A percentile compares a stretch with the other conserved stretches of the same genome.
phyloP scores from a whole-genome alignment of 2,888 invertebrate species.

The Amaurobius ferox region DNA sequence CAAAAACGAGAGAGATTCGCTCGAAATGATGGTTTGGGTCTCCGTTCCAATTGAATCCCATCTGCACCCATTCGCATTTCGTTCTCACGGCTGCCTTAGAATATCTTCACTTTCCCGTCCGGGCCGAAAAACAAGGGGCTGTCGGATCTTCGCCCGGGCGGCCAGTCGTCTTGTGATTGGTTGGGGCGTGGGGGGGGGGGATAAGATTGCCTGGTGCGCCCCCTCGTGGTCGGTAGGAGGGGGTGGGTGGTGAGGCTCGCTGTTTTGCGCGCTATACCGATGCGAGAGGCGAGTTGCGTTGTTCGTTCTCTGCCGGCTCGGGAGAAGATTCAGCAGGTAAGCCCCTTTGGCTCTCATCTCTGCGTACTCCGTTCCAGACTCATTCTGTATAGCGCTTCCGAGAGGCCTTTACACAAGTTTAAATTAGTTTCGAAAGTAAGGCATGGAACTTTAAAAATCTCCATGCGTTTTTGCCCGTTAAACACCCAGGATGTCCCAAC shows the following conservation, averaged over 20 bases:
- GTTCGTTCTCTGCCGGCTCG: slow-evolving; percentile 4
- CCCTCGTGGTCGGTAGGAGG: not conserved
- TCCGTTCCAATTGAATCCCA: too few species aligned
- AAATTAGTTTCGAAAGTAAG: too few species aligned
- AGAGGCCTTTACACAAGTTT: too few species aligned
- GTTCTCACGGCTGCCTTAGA: slow-evolving; percentile 6
- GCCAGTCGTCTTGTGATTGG: not conserved
- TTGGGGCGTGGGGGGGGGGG: not conserved
- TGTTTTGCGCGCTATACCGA: slow-evolving; percentile 7
- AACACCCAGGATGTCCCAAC: too few species aligned
- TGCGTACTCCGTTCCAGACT: too few species aligned
- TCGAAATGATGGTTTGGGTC: too few species aligned
- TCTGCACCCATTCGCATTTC: not conserved
- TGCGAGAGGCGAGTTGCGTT: slow-evolving; percentile 12
- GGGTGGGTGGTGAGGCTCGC: not conserved
- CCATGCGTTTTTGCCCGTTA: too few species aligned
- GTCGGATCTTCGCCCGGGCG: slow-evolving; percentile 14
- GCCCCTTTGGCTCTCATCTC: not conserved
- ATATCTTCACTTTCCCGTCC: not conserved
- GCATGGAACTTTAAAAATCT: too few species aligned
- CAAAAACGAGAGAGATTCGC: too few species aligned
- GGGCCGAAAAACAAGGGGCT: not conserved
- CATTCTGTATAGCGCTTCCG: too few species aligned
- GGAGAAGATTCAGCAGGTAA: slow-evolving; percentile 2
- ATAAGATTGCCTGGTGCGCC: not conserved